These are phyloP conservation scores for Vespertilio murinus DNA, from an alignment of 2,797 vertebrate genomes.

Conservation along the genomic window DNA sequence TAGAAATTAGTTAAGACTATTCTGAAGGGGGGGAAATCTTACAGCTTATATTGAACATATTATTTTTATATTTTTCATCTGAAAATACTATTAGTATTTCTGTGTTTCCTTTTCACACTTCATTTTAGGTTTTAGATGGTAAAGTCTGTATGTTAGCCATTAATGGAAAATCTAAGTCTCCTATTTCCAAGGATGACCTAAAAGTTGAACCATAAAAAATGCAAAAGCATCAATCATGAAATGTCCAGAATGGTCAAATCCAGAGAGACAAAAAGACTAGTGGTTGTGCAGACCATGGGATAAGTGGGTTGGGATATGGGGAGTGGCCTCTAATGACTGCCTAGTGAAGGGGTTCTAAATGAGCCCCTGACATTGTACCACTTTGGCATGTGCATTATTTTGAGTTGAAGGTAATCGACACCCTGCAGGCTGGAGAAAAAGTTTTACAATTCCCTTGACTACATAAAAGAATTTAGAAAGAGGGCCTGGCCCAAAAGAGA, in stretches of 20 bases:
- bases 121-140: constrained; percentile 1
- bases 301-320: not conserved
- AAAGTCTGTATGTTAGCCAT: constrained; percentile 29
- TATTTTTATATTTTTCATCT: not conserved
- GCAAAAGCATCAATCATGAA: not conserved
- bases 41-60: not conserved
- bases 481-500: not conserved
- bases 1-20: constrained; percentile 21
- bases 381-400: not conserved
- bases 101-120: constrained; percentile 44
- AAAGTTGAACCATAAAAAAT: not conserved
- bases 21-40: not conserved
- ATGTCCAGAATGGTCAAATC: not conserved
- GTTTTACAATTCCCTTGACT: not conserved
- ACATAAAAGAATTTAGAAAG: not conserved
- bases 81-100: constrained; percentile 14
- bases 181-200: constrained; percentile 7
- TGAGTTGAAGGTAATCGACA: not conserved
- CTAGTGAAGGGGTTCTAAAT: not conserved
- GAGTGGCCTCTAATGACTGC: not conserved
- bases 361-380: not conserved
- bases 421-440: not conserved
- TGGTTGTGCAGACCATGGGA: not conserved
- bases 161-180: not conserved
- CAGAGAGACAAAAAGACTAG: not conserved